These are phyloP conservation scores for Allygus modestus DNA, from an alignment of 2,888 invertebrate species.

Conservation along the genomic window DNA sequence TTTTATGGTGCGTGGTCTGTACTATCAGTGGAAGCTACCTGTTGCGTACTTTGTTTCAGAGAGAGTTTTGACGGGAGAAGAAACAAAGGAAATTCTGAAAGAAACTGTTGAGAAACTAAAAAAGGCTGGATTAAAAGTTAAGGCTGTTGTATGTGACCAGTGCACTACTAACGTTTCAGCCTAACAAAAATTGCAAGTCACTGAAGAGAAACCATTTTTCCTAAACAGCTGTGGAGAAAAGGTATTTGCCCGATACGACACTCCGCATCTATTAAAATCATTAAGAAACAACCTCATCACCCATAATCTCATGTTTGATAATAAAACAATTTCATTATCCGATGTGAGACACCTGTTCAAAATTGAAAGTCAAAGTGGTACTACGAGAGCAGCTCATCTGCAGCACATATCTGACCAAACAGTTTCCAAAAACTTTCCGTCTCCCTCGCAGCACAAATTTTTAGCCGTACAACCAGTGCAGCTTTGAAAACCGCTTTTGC, in stretches of 20 bases:
- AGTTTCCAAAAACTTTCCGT: constrained; percentile 64
- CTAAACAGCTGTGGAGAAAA: constrained; percentile 59
- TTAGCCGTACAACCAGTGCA: constrained; percentile 69
- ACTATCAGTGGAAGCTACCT: constrained; percentile 69
- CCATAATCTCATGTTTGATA: constrained; percentile 63
- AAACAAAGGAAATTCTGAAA: constrained; percentile 64
- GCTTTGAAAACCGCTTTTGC: constrained; percentile 67
- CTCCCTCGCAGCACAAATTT: constrained; percentile 64
- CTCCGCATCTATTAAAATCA: constrained; percentile 68
- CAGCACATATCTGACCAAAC: constrained; percentile 57
- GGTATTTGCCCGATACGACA: constrained; percentile 68
- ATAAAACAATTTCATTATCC: constrained; percentile 64
- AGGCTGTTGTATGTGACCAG: constrained; percentile 69
- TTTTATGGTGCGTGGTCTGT: constrained; percentile 69
- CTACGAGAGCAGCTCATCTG: constrained; percentile 65
- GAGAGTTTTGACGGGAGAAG: constrained; percentile 60
- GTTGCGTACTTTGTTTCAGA: constrained; percentile 68
- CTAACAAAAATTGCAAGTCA: constrained; percentile 64
- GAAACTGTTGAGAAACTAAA: constrained; percentile 63
- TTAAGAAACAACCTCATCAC: constrained; percentile 67
- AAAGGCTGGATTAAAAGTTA: constrained; percentile 66
- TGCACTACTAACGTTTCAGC: constrained; percentile 58
- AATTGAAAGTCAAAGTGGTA: constrained; percentile 64
- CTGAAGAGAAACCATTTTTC: constrained; percentile 66
- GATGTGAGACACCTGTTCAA: constrained; percentile 67